These are phyloP conservation scores for Burhinus bistriatus DNA, from an alignment of 2,113 vertebrate species.

Conservation along the genomic window DNA sequence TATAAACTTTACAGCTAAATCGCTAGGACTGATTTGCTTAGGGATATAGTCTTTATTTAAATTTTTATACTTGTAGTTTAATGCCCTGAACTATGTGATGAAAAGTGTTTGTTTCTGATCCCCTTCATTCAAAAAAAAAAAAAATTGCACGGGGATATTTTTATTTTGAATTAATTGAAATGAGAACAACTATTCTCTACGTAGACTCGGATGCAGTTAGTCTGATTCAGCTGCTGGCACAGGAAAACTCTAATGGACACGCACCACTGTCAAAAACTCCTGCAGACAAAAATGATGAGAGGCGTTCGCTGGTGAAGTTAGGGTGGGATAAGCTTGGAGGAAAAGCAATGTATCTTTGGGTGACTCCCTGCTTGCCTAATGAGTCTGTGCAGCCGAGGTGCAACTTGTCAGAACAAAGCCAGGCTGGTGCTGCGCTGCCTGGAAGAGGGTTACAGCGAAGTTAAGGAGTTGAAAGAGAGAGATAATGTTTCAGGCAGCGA, in stretches of 20 bases:
- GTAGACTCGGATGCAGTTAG: not conserved
- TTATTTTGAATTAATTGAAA: not conserved
- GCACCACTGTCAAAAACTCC: constrained; percentile 5
- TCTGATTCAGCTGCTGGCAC: not conserved
- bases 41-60: constrained; percentile 8
- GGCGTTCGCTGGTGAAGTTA: not conserved
- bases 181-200: not conserved
- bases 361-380: not conserved
- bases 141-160: not conserved
- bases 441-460: not conserved
- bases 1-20: constrained; percentile 45
- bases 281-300: not conserved
- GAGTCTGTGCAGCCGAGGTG: not conserved
- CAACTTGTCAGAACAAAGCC: constrained; percentile 40
- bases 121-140: not conserved
- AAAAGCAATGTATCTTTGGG: not conserved
- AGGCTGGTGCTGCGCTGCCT: not conserved
- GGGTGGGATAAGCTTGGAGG: constrained; percentile 8
- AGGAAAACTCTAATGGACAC: not conserved
- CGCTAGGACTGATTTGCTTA: not conserved
- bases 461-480: constrained; percentile 25
- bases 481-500: constrained; percentile 20
- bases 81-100: not conserved
- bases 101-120: constrained; percentile 20
- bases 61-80: not conserved